Evolutionary conservation across 2,113 vertebrate genomes (phyloP).

Genomic region (Craseonycteris thonglongyai): DNA sequence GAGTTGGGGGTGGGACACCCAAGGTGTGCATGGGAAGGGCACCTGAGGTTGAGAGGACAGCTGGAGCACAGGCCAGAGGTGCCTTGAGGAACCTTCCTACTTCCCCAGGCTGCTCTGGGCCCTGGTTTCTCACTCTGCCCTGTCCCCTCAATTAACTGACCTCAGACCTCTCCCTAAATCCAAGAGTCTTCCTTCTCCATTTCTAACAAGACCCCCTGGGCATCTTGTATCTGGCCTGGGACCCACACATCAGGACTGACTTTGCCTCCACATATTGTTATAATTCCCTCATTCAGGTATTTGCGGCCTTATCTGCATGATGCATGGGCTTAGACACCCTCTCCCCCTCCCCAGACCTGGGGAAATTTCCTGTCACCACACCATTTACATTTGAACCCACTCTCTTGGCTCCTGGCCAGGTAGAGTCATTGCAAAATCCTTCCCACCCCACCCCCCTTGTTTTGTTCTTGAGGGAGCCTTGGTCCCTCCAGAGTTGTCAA

Average conservation of each 20-base stretch:
- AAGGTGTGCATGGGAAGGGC: background rate
- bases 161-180: background rate
- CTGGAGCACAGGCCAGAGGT: background rate
- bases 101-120: background rate
- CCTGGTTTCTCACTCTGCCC: background rate
- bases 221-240: background rate
- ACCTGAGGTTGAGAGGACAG: background rate
- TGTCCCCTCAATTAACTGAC: background rate
- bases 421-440: background rate
- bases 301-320: background rate
- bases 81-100: background rate
- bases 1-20: background rate
- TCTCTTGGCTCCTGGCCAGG: background rate
- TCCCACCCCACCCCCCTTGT: background rate
- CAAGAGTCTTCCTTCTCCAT: background rate
- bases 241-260: background rate
- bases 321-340: fast-evolving
- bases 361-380: background rate
- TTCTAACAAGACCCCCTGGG: no score
- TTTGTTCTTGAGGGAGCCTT: background rate
- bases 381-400: background rate
- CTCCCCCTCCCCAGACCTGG: background rate
- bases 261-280: background rate
- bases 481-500: background rate
- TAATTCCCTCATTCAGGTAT: background rate